Base-by-base conservation (phyloP, 2,888 invertebrate species). In the Chymomyza amoena region DNA sequence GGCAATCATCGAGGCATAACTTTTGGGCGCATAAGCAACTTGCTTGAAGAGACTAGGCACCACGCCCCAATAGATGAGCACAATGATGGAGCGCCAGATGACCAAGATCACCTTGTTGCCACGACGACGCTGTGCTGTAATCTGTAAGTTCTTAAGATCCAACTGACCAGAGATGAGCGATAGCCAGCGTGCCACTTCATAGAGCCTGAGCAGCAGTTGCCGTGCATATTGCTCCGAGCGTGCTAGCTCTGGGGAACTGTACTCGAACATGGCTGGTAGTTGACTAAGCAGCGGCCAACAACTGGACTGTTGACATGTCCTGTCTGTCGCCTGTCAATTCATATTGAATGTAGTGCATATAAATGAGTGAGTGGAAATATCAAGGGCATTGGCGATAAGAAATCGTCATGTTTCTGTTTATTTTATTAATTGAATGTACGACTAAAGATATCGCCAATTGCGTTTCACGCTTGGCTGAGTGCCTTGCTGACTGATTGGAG, bases 381-480 rank as follows among this genome's bases (percentile, higher is more conserved):
- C 51, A 59, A 57, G 62, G 68, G 28, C 68, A 59, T 39, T 32
- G 50, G 39, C 67, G 75, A 76, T 75, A 76, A 75, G 75, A 64
- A 61, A 60, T 45, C 25, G 62, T 66, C 52, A 56, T 64, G 61
- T 69, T 64, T 72, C 69, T 75, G 80, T 81, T 83, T 77, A 83
- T 78, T 81, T 87, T 76, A 87, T 87, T 87, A 87, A 87, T 87
- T 87, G 81, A 88, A 87, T 80, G 75, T 79, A 76, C 79, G 75
- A 76, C 72, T 15, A 54, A 61, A 54, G 80, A 83, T 85, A 85
- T 87, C 81, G 79, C 77, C 81, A 85, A 85, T 85, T 81, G 87
- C 70, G 78, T 81, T 84, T 87, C 87, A 84, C 84, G 87, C 85
- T 87, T 83, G 68, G 78, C 77, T 56, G 61, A 16, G 50, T 66